Evolutionary conservation across 1,140 invertebrate species (phyloP).

Genomic region (Meloidogyne hapla): DNA sequence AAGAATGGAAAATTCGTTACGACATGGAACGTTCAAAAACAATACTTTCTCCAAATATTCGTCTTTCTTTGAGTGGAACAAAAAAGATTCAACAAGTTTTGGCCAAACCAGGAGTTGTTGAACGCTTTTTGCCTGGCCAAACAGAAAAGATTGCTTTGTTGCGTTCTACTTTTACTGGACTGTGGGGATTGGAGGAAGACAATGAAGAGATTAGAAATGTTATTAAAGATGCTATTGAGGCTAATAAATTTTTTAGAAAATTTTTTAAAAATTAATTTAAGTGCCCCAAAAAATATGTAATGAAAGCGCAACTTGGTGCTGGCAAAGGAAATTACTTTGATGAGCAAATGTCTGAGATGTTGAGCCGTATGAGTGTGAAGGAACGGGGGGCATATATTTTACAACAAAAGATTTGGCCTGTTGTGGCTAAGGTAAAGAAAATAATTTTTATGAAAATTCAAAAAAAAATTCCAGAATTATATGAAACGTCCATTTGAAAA

Average conservation of each 20-base stretch:
- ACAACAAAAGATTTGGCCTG: constrained; percentile 73
- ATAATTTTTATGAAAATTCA: not conserved
- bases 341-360: constrained; percentile 72
- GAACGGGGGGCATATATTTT: constrained; percentile 85
- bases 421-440: constrained; percentile 48
- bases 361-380: constrained; percentile 71
- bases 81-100: constrained; percentile 68
- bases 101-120: constrained; percentile 71
- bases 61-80: constrained; percentile 71
- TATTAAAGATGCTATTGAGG: constrained; percentile 29
- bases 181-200: constrained; percentile 78
- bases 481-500: constrained; percentile 73
- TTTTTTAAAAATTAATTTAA: constrained; percentile 75
- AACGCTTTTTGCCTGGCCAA: constrained; percentile 69
- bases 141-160: constrained; percentile 69
- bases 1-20: constrained; percentile 79
- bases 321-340: constrained; percentile 84
- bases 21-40: constrained; percentile 81
- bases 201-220: constrained; percentile 47
- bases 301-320: constrained; percentile 91
- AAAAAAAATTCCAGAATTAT: constrained; percentile 72
- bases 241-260: not conserved
- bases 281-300: constrained; percentile 80
- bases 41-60: constrained; percentile 88
- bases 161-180: constrained; percentile 79